Evolutionary conservation across 2,888 invertebrate genomes (phyloP).

Genomic region (Eugnorisma glareosa): DNA sequence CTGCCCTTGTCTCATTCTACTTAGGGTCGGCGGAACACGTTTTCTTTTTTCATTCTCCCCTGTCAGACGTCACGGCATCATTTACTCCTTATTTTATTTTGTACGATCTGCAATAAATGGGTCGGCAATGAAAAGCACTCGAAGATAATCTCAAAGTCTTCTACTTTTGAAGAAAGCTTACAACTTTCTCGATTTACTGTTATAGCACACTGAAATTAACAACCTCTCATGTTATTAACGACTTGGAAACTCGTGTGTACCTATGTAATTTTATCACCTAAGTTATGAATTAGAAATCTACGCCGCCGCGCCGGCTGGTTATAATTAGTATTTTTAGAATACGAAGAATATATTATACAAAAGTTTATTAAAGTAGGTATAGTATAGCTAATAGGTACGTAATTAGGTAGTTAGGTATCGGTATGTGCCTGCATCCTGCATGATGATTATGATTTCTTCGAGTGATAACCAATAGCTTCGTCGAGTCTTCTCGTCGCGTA

Average conservation of each 20-base stretch:
- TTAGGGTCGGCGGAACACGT: too few species aligned
- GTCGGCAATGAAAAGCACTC: constrained; percentile 2
- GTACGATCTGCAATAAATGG: background rate
- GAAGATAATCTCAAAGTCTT: constrained; percentile 9
- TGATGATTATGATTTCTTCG: background rate
- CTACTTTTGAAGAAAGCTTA: constrained; percentile 31
- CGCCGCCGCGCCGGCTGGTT: too few species aligned
- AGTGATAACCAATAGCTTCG: background rate
- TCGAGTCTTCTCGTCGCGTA: background rate
- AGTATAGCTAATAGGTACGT: too few species aligned
- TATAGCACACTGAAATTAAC: constrained; percentile 31
- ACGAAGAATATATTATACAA: background rate
- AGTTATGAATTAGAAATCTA: background rate
- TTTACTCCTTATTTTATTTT: background rate
- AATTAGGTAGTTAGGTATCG: background rate
- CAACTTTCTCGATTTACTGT: constrained; percentile 35
- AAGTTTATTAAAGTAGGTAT: background rate
- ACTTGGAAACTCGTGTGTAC: constrained; percentile 15
- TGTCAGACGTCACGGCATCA: too few species aligned
- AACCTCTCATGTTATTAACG: constrained; percentile 29
- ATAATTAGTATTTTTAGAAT: background rate
- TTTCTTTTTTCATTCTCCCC: too few species aligned
- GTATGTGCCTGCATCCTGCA: background rate
- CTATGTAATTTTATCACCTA: constrained; percentile 33
- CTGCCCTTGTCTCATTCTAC: too few species aligned